These are phyloP conservation scores for Piscicola geometra DNA, from an alignment of 2,888 invertebrate species.

Conservation along the genomic window DNA sequence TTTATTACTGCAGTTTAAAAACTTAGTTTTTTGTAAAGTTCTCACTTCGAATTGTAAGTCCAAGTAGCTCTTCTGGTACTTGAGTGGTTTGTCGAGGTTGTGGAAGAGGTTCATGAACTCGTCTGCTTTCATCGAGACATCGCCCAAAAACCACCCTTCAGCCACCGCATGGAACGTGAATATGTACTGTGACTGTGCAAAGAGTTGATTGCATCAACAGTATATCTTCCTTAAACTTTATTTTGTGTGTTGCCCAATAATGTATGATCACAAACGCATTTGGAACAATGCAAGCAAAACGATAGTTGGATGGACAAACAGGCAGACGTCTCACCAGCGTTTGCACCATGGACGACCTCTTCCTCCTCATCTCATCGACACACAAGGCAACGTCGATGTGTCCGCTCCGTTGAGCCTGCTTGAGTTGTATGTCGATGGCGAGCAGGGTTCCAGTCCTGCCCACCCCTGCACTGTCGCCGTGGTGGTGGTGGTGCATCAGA, in stretches of 20 bases:
- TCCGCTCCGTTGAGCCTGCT: slow-evolving; percentile 50
- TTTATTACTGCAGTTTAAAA: no score
- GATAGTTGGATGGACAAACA: no score
- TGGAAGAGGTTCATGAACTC: slow-evolving; percentile 15
- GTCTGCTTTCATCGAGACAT: slow-evolving; percentile 25
- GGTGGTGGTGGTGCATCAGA: no score
- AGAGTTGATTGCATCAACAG: background rate
- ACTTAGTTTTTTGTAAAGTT: no score
- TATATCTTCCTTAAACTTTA: no score
- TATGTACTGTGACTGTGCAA: slow-evolving; percentile 43
- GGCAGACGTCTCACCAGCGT: slow-evolving; percentile 43
- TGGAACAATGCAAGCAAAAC: no score
- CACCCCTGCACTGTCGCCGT: slow-evolving; percentile 51
- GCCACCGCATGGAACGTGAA: slow-evolving; percentile 43
- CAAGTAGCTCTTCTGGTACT: background rate
- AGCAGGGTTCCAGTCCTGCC: slow-evolving; percentile 54
- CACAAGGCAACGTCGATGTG: slow-evolving; percentile 50
- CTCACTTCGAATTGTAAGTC: slow-evolving; percentile 23
- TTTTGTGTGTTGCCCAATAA: no score
- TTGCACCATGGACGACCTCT: slow-evolving; percentile 55
- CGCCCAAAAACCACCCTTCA: slow-evolving; percentile 39
- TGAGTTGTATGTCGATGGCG: slow-evolving; percentile 51
- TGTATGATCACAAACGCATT: no score
- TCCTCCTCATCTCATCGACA: slow-evolving; percentile 51
- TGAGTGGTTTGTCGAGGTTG: background rate